Percentiles rank a stretch among this genome's conserved stretches.
Conservation (phyloP, 2,888 invertebrate species). For the Taenaris catops region DNA sequence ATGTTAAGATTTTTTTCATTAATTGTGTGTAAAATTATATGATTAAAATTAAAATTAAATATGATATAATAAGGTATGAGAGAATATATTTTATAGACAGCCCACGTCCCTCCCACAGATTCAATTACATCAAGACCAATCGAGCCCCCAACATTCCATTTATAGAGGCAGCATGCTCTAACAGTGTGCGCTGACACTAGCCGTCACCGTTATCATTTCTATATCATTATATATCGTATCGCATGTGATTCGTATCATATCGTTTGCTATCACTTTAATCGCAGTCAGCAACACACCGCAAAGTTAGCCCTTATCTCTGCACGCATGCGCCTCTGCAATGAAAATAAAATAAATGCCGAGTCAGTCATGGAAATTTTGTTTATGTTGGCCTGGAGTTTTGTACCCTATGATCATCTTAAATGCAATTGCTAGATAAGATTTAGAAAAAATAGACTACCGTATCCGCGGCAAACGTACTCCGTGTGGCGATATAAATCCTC, state of each 20-base stretch:
- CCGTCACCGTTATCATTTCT: slow-evolving; percentile 41
- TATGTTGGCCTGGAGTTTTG: slow-evolving; percentile 23
- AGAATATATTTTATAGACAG: slow-evolving; percentile 17
- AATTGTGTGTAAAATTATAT: no score
- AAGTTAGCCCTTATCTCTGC: slow-evolving; percentile 72
- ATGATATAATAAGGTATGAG: no score
- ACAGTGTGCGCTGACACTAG: slow-evolving; percentile 74
- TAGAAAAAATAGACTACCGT: no score
- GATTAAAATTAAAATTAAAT: no score
- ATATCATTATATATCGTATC: slow-evolving; percentile 3
- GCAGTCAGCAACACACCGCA: slow-evolving; percentile 73
- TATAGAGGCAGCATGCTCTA: slow-evolving; percentile 74
- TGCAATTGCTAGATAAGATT: no score
- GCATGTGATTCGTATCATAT: slow-evolving; percentile 3
- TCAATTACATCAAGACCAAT: slow-evolving; percentile 13
- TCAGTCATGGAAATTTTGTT: slow-evolving; percentile 77
- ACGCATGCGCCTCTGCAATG: slow-evolving; percentile 80
- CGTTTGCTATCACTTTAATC: slow-evolving; percentile 21
- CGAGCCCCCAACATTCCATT: slow-evolving; percentile 18
- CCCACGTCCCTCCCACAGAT: slow-evolving; percentile 4
- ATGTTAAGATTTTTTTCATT: no score
- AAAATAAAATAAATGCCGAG: slow-evolving; percentile 75
- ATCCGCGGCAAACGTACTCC: no score
- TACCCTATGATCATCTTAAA: slow-evolving; percentile 18
- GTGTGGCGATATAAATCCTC: no score